Base-by-base conservation (phyloP, 2,113 vertebrate genomes). In the Tetraodon nigroviridis region DNA sequence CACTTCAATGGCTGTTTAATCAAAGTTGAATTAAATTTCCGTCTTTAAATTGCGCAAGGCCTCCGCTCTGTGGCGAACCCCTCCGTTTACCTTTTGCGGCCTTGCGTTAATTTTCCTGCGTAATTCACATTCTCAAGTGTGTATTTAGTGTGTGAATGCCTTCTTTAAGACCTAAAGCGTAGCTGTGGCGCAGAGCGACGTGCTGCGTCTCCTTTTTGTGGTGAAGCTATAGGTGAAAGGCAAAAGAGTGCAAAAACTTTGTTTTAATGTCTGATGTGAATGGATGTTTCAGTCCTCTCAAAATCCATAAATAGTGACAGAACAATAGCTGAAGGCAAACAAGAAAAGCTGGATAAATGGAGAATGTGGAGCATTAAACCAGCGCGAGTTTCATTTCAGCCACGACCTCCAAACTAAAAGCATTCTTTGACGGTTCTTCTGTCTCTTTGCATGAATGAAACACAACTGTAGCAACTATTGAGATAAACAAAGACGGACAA, bases 1-100 rank as follows among this genome's bases (percentile, higher is more conserved):
- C 44, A 18, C 50, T 40, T 75, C 73, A 75, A 63, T 60, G 73
- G 64, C 68, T 58, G 68, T 66, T 61, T 61, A 19, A 67, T 48
- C 58, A 6, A 46, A 20, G 55, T 24, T 16, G 61, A 51, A 58
- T 32, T 64, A 29, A 67, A 80, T 73, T 67, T 22, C 68, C 67
- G 16, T 0, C 46, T 51, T 45, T n/a, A 41, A 54, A 54, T n/a
- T 40, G 51, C 7, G 16, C 41, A 14, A 55, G 44, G 24, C 42
- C 24, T 59, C 24, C 15, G 11, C 62, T 62, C 60, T 66, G 51
- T 42, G 45, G 60, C 15, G 0, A 4, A 14, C 17, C 14, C n/a
- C 54, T 71, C 47, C 67, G 40, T 55, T 65, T 71, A 42, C 4
- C 27, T 15, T 67, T 57, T 29, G n/a, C 17, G 46, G 49, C 70